phyloP scores from a whole-genome alignment of 2,797 vertebrate genomes.

The Thamnophis elegans region DNA sequence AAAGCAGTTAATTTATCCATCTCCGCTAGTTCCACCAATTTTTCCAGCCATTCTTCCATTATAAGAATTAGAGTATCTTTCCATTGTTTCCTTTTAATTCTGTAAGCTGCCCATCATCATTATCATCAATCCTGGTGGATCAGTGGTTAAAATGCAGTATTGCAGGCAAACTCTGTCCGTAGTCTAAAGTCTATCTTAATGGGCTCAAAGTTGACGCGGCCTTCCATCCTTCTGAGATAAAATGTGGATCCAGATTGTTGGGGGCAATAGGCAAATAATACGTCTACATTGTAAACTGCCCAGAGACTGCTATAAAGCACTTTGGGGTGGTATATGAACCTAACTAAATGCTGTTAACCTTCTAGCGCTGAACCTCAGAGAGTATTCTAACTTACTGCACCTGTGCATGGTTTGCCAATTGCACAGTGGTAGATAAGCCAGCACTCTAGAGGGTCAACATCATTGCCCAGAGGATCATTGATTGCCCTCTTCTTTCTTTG shows the following conservation, averaged over 20 bases:
- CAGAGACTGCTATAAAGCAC: too few species aligned
- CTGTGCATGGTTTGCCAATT: too few species aligned
- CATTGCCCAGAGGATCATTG: too few species aligned
- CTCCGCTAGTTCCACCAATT: neutral
- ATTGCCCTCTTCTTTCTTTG: too few species aligned
- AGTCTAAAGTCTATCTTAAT: neutral
- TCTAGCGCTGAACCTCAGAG: too few species aligned
- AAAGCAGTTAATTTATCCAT: neutral
- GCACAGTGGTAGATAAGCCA: too few species aligned
- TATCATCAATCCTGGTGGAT: neutral
- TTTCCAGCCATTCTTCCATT: neutral
- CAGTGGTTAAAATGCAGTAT: neutral
- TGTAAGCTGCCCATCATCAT: neutral
- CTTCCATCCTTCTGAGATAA: neutral
- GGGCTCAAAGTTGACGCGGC: neutral
- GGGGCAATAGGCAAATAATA: neutral
- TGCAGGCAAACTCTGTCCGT: neutral
- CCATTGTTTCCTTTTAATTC: neutral
- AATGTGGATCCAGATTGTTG: neutral
- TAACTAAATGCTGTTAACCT: too few species aligned
- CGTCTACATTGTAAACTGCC: neutral
- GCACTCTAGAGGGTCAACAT: too few species aligned
- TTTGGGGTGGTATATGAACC: too few species aligned
- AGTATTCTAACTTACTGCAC: too few species aligned
- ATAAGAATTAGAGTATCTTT: neutral